Percentiles rank a stretch among this genome's conserved stretches.
Evolutionary conservation across 2,888 invertebrate genomes (phyloP).

Genomic region (Loripinus fragilis): DNA sequence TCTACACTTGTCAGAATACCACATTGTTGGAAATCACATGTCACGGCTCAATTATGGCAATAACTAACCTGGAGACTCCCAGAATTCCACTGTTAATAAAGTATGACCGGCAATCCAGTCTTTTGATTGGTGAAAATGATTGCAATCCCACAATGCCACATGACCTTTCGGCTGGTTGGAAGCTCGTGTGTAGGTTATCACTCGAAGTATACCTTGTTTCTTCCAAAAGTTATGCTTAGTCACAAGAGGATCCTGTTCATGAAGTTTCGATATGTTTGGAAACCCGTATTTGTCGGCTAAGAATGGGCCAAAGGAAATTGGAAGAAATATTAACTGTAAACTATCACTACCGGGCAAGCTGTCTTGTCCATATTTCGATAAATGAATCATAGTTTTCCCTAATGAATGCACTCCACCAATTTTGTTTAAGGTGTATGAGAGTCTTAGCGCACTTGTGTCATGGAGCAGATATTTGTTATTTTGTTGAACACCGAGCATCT

Average conservation of each 20-base stretch:
- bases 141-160: conserved; percentile 82
- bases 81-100: conserved; percentile 81
- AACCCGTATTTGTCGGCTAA: conserved; percentile 81
- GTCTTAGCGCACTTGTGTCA: conserved; percentile 80
- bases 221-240: conserved; percentile 78
- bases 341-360: conserved; percentile 75
- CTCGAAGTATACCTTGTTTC: conserved; percentile 79
- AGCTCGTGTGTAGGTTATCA: conserved; percentile 78
- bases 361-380: conserved; percentile 79
- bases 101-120: conserved; percentile 78
- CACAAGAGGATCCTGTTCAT: conserved; percentile 70
- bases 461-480: conserved; percentile 70
- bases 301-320: conserved; percentile 81
- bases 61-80: conserved; percentile 82
- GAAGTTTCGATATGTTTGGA: conserved; percentile 76
- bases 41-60: too few species aligned
- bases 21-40: too few species aligned
- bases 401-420: conserved; percentile 78
- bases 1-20: too few species aligned
- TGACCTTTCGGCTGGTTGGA: conserved; percentile 79
- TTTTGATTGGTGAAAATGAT: conserved; percentile 80
- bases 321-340: conserved; percentile 79
- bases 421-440: conserved; percentile 78
- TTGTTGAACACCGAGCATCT: conserved; percentile 65
- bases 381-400: conserved; percentile 72